phyloP scores from a whole-genome alignment of 2,888 invertebrate genomes.

The Lithodes maja region DNA sequence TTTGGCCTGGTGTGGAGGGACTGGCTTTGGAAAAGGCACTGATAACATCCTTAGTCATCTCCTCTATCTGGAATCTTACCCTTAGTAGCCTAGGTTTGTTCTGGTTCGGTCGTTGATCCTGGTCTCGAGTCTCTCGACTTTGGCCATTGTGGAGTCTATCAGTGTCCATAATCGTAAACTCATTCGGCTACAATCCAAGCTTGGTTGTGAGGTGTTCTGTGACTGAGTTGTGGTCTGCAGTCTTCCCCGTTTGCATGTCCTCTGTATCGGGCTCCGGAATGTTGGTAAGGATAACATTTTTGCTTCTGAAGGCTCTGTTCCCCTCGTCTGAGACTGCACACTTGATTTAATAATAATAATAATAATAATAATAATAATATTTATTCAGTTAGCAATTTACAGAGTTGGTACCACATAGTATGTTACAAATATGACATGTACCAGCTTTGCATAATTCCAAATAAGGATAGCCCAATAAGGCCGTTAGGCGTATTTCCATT shows the following conservation, averaged over 20 bases:
- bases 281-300: neutral
- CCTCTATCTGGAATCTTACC: neutral
- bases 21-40: neutral
- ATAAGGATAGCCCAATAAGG: no score
- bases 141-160: neutral
- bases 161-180: neutral
- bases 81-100: neutral
- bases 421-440: no score
- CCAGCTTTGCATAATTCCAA: no score
- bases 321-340: neutral
- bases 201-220: neutral
- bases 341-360: neutral
- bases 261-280: neutral
- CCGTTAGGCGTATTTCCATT: no score
- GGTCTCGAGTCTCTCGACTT: neutral
- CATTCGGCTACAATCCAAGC: neutral
- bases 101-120: neutral
- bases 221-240: neutral
- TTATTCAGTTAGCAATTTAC: no score
- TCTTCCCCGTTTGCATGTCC: neutral
- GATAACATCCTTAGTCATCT: neutral
- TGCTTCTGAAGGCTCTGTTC: neutral
- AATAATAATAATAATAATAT: no score
- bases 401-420: no score
- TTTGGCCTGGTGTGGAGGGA: neutral